A percentile compares a stretch with the other conserved stretches of the same genome.
phyloP scores from a whole-genome alignment of 2,797 vertebrate genomes.

The Tenualosa thibaudeaui region DNA sequence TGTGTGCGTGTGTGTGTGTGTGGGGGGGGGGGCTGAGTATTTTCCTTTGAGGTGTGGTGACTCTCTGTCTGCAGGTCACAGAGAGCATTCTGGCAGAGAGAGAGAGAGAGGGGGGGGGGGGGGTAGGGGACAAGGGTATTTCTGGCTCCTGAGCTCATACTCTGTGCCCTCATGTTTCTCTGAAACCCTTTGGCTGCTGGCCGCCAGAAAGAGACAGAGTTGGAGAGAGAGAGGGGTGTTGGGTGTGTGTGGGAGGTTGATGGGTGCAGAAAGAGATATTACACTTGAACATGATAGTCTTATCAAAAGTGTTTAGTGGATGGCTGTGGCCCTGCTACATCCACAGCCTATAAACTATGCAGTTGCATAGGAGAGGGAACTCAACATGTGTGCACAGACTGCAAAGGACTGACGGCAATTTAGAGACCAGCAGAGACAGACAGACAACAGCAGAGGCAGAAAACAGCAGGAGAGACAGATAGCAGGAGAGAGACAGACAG shows the following conservation, averaged over 20 bases:
- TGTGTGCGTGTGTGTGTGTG: too few relatives aligned
- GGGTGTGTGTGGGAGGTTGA: too few relatives aligned
- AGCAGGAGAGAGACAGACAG: too few relatives aligned
- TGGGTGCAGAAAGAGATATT: not conserved
- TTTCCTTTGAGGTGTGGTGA: slow-evolving; percentile 17
- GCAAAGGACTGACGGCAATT: too few relatives aligned
- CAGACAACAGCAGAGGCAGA: too few relatives aligned
- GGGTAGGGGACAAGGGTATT: not conserved
- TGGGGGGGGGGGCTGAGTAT: not conserved
- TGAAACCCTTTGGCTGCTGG: not conserved
- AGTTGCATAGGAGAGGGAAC: not conserved
- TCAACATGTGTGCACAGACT: not conserved
- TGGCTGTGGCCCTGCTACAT: not conserved
- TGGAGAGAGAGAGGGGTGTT: not conserved
- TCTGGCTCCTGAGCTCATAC: not conserved
- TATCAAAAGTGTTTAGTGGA: slow-evolving; percentile 8
- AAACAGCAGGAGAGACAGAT: too few relatives aligned
- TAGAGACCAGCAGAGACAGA: not conserved
- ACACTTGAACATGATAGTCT: not conserved
- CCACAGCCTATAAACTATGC: not conserved
- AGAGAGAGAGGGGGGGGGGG: not conserved
- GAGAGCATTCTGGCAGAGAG: not conserved
- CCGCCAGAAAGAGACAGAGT: not conserved
- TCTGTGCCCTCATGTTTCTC: not conserved
- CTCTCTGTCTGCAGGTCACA: slow-evolving; percentile 9